phyloP scores from a whole-genome alignment of 1,140 invertebrate species.

The Eriocheir sinensis region DNA sequence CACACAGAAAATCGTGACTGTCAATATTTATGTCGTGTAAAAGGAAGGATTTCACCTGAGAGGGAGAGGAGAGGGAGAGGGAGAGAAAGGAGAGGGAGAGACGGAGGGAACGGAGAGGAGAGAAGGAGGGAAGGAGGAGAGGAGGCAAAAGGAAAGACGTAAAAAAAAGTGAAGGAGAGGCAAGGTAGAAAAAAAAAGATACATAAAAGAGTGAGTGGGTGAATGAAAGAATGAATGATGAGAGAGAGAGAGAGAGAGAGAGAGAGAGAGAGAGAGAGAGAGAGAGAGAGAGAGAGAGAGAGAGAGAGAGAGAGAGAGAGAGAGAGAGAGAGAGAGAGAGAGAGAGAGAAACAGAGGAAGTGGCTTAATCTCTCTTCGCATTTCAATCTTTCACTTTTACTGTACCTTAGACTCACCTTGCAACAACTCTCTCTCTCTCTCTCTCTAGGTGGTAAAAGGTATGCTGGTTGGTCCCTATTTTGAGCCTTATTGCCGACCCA shows the following conservation, averaged over 20 bases:
- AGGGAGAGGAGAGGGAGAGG: too few species aligned
- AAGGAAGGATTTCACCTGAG: neutral
- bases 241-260: neutral
- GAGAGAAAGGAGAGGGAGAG: too few species aligned
- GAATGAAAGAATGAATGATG: too few species aligned
- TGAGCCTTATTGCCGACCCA: neutral
- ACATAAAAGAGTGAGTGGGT: too few species aligned
- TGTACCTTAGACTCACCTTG: neutral
- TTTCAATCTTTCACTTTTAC: neutral
- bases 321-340: constrained; percentile 18
- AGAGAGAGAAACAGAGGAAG: constrained; percentile 1
- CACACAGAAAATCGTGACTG: neutral
- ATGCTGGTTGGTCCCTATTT: neutral
- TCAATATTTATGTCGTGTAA: neutral
- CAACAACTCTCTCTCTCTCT: constrained; percentile 22
- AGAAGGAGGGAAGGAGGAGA: too few species aligned
- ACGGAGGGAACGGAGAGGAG: too few species aligned
- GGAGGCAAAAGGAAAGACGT: too few species aligned
- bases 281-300: neutral
- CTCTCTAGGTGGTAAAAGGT: neutral
- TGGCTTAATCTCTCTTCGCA: neutral
- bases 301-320: constrained; percentile 4
- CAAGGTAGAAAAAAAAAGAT: too few species aligned
- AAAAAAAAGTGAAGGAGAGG: too few species aligned
- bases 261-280: too few species aligned